Evolutionary conservation across 2,113 vertebrate species (phyloP).

Genomic region (Bagarius yarrelli): DNA sequence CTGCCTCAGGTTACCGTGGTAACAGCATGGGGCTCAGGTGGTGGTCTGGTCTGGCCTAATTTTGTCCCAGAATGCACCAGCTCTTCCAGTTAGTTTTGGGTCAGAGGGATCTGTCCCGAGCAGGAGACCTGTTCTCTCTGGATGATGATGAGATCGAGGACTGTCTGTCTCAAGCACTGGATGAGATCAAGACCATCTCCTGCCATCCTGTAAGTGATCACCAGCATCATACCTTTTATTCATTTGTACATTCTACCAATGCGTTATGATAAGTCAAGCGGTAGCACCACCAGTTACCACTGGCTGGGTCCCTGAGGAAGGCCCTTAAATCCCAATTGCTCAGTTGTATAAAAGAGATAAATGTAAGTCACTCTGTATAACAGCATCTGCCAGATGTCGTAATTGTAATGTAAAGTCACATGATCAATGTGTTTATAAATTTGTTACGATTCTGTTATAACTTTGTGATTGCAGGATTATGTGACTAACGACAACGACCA

Average conservation of each 20-base stretch:
- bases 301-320: too few species aligned
- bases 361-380: too few species aligned
- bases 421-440: too few species aligned
- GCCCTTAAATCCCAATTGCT: too few species aligned
- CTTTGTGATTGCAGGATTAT: conserved; percentile 80
- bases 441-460: not conserved
- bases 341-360: too few species aligned
- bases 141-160: conserved; percentile 88
- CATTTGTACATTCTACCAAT: too few species aligned
- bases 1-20: conserved; percentile 22
- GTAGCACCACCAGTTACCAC: too few species aligned
- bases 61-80: conserved; percentile 81
- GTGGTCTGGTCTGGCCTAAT: conserved; percentile 4
- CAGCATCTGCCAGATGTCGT: too few species aligned
- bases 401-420: too few species aligned
- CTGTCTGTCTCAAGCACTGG: conserved; percentile 87
- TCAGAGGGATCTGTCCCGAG: conserved; percentile 89
- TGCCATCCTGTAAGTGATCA: conserved; percentile 83
- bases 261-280: too few species aligned
- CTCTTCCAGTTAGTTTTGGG: conserved; percentile 87
- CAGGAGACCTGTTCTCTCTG: conserved; percentile 93
- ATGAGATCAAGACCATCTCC: conserved; percentile 90
- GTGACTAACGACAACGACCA: conserved; percentile 93
- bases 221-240: too few species aligned
- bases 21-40: conserved; percentile 37